Percentiles rank a stretch among this genome's conserved stretches.
Conservation (phyloP, 1,140 invertebrate species). For the Linepithema humile region DNA sequence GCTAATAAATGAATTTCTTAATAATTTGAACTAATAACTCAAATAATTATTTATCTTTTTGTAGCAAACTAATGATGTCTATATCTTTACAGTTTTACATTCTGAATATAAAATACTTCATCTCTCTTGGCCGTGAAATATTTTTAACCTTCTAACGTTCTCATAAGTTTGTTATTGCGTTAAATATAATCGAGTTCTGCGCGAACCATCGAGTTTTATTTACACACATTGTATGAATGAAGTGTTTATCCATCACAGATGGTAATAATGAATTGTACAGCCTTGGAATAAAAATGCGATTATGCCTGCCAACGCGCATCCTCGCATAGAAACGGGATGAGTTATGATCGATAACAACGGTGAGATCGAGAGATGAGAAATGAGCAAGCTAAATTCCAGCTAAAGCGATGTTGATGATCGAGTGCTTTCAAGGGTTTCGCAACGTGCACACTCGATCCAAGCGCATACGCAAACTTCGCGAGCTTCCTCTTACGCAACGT, state of each 20-base stretch:
- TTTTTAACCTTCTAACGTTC: no score
- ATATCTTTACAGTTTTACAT: no score
- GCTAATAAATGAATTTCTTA: no score
- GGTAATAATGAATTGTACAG: constrained; percentile 42
- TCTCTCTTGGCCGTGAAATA: no score
- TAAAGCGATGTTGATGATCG: constrained; percentile 22
- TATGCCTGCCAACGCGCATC: constrained; percentile 18
- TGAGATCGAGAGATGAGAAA: constrained; percentile 13
- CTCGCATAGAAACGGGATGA: constrained; percentile 40
- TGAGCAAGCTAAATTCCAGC: constrained; percentile 19
- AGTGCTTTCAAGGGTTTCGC: constrained; percentile 43
- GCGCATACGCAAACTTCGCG: constrained; percentile 32
- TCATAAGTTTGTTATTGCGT: no score
- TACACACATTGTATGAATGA: constrained; percentile 32
- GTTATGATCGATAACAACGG: constrained; percentile 18
- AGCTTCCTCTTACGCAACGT: constrained; percentile 43
- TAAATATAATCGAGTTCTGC: not conserved
- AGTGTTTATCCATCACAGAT: constrained; percentile 32
- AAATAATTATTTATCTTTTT: no score
- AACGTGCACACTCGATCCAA: constrained; percentile 21
- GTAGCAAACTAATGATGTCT: no score
- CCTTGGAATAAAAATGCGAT: constrained; percentile 56
- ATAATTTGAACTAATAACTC: no score
- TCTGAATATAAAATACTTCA: no score
- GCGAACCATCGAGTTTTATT: not conserved